Evolutionary conservation across 2,113 vertebrate genomes (phyloP).

Genomic region (Hypomesus transpacificus): DNA sequence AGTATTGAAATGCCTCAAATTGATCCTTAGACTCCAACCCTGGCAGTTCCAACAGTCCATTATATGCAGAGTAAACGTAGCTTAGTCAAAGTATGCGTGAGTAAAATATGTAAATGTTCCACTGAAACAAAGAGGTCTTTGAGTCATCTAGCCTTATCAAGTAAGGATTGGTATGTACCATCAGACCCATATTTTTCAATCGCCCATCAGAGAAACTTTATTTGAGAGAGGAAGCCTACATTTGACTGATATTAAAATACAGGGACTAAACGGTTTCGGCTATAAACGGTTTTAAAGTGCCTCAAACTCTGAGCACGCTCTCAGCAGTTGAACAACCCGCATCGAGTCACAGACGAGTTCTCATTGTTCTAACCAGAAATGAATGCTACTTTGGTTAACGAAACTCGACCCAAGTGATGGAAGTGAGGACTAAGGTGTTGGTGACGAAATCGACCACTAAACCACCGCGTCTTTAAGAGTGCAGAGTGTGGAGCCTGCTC

Average conservation of each 20-base stretch:
- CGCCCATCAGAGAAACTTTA: not conserved
- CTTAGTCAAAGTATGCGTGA: slow-evolving; percentile 20
- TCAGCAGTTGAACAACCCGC: not conserved
- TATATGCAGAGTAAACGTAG: not conserved
- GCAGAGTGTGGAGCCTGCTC: too few relatives aligned
- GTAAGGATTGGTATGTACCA: slow-evolving; percentile 8
- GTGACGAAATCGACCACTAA: too few relatives aligned
- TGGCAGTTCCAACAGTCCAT: slow-evolving; percentile 4
- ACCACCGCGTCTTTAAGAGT: too few relatives aligned
- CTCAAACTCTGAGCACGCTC: too few relatives aligned
- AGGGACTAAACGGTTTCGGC: too few relatives aligned
- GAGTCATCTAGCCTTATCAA: slow-evolving; percentile 10
- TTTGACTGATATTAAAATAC: too few relatives aligned
- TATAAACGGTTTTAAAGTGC: too few relatives aligned
- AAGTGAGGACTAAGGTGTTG: too few relatives aligned
- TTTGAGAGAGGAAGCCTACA: too few relatives aligned
- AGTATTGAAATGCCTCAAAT: slow-evolving; percentile 42
- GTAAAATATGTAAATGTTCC: slow-evolving; percentile 28
- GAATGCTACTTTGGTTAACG: not conserved
- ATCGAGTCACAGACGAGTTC: not conserved
- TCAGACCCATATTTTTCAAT: slow-evolving; percentile 8
- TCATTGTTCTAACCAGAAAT: slow-evolving; percentile 27
- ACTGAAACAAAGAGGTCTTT: slow-evolving; percentile 3
- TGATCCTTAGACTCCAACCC: slow-evolving; percentile 45
- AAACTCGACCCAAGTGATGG: too few relatives aligned